Percentiles rank a stretch among this genome's conserved stretches.
Conservation (phyloP, 2,113 vertebrate genomes). For the Heterocephalus glaber region DNA sequence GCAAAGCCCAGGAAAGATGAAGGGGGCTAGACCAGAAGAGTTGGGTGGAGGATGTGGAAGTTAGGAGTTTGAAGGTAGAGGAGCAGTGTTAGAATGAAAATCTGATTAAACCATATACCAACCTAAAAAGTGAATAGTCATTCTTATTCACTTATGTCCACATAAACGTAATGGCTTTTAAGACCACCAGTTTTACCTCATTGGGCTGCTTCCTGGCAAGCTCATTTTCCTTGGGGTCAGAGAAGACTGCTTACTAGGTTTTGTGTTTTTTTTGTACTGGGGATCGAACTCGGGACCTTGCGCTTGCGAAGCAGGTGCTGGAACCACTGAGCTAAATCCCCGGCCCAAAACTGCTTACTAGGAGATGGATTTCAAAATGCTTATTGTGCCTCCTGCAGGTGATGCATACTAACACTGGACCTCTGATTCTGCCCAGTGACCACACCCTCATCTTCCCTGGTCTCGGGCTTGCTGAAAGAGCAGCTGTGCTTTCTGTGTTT, state of each 20-base stretch:
- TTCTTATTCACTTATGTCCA: background rate
- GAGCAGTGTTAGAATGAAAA: background rate
- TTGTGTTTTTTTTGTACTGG: too few relatives aligned
- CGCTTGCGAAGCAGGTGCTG: too few relatives aligned
- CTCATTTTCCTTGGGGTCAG: background rate
- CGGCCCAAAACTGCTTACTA: background rate
- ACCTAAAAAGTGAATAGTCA: background rate
- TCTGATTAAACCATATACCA: background rate
- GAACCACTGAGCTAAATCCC: too few relatives aligned
- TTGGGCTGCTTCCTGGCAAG: background rate
- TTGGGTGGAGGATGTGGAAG: background rate
- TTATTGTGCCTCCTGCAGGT: background rate
- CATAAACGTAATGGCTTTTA: background rate
- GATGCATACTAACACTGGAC: background rate
- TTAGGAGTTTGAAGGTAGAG: background rate
- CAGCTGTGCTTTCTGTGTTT: background rate
- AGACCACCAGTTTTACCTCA: background rate
- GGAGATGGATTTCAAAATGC: background rate
- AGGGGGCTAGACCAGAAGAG: background rate
- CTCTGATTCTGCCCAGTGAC: background rate
- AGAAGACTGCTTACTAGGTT: background rate
- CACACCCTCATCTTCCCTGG: rapidly evolving
- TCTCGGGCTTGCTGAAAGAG: background rate
- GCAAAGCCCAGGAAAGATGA: background rate
- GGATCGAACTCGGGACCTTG: too few relatives aligned